phyloP scores from a whole-genome alignment of 2,797 vertebrate species.

The Podarcis siculus region DNA sequence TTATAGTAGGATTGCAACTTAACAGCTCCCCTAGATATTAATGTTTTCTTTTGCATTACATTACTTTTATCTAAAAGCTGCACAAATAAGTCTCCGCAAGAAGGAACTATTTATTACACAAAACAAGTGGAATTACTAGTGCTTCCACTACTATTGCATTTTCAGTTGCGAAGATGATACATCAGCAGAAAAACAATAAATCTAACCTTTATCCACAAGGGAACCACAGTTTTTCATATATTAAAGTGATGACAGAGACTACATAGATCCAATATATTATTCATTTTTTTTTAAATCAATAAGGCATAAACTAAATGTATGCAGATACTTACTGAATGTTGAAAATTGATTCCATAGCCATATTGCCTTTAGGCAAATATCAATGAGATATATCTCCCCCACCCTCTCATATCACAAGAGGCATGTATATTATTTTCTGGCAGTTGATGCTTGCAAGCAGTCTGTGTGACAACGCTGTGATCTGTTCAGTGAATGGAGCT shows the following conservation, averaged over 20 bases:
- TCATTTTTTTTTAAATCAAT: slow-evolving; percentile 6
- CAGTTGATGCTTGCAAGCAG: not conserved
- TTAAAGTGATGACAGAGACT: not conserved
- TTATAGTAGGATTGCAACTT: not conserved
- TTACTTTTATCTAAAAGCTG: slow-evolving; percentile 21
- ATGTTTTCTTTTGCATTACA: slow-evolving; percentile 10
- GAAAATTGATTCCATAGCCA: not conserved
- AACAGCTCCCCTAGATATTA: not conserved
- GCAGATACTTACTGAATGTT: not conserved
- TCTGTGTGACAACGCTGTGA: not conserved
- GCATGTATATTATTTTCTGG: not conserved
- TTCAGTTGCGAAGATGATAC: slow-evolving; percentile 45
- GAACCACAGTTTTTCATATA: not conserved
- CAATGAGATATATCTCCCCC: not conserved
- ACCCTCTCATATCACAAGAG: not conserved
- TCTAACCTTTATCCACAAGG: slow-evolving; percentile 5
- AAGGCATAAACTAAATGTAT: not conserved
- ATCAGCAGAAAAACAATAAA: slow-evolving; percentile 14
- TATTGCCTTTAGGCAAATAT: not conserved
- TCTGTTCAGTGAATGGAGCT: not conserved
- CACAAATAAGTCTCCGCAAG: not conserved
- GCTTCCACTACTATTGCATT: slow-evolving; percentile 46
- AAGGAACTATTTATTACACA: not conserved
- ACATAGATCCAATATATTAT: not conserved
- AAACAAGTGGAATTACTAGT: slow-evolving; percentile 34